Percentiles rank a stretch among this genome's conserved stretches.
These are phyloP conservation scores for Formicarius rufipectus DNA, from an alignment of 2,113 vertebrate genomes.

Conservation along the genomic window DNA sequence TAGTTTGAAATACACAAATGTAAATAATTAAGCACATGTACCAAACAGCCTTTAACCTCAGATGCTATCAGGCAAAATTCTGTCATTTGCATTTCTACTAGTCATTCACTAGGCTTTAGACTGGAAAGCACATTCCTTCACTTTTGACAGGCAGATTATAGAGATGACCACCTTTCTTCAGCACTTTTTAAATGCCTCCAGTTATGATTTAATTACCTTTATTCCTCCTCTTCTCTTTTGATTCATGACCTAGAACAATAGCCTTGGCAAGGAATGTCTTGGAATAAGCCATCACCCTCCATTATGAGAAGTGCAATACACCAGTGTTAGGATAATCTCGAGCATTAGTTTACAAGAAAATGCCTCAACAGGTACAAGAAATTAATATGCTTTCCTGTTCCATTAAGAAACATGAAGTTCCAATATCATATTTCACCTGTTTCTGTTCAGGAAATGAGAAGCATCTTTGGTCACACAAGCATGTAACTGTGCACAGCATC, in stretches of 20 bases:
- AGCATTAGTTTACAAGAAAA: constrained; percentile 38
- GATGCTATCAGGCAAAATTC: background rate
- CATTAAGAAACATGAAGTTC: background rate
- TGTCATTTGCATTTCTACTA: background rate
- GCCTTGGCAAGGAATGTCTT: constrained; percentile 14
- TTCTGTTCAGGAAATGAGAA: background rate
- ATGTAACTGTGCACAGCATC: background rate
- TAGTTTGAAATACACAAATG: background rate
- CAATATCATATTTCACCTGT: background rate
- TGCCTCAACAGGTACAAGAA: background rate
- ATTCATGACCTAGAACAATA: constrained; percentile 20
- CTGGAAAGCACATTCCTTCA: background rate
- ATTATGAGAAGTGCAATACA: constrained; percentile 20
- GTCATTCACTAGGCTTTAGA: background rate
- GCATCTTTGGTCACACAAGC: background rate
- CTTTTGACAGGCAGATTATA: constrained; percentile 29
- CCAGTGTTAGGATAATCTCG: background rate
- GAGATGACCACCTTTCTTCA: background rate
- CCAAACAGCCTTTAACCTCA: background rate
- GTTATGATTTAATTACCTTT: constrained; percentile 49
- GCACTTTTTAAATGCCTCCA: constrained; percentile 11
- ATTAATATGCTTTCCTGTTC: background rate
- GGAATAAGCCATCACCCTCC: constrained; percentile 5
- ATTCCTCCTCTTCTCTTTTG: background rate
- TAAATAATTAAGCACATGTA: background rate